Base-by-base conservation (phyloP, 2,888 invertebrate species). In the Zaprionus obscuricornis region DNA sequence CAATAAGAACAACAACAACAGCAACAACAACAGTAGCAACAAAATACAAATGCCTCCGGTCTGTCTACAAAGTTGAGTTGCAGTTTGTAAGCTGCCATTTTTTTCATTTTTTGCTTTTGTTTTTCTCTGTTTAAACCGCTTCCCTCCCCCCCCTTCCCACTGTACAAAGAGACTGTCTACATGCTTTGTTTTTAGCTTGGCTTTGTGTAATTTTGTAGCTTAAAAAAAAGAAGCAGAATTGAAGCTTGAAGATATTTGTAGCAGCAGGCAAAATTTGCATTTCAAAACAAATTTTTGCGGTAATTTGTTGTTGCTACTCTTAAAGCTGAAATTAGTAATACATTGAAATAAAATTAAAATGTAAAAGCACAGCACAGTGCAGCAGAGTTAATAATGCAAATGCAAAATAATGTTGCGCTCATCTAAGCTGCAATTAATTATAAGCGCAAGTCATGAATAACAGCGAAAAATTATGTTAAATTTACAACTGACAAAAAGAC, bases 11-110 rank as follows among this genome's bases (percentile, higher is more conserved):
- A 33, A 56, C 33, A 31, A 22, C 39, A 40, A 8, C 11, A 22
- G 10, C 16, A 33, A 3, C 3, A 7, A 13, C 11, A 29, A 6
- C 22, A 4, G n/a, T 8, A 29, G n/a, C 6, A 3, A 29, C 3
- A 5, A 43, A 52, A 57, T 40, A 55, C 57, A 58, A 66, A 29
- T 49, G 82, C 82, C 78, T 66, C 73, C 59, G 58, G 85, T 66
- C 58, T 72, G 85, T 78, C 78, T 85, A 83, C 76, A 75, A 83
- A 78, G 85, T 78, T 78, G 76, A 79, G 83, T 60, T 82, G 79
- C 83, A 78, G 75, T 78, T 85, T 78, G 74, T 58, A 59, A 74
- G 72, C 52, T 72, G 64, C 55, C 55, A n/a, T n/a, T 49, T 54
- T 62, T 75, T 60, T 50, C 59, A 59, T 36, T 52, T n/a, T n/a